Conservation (phyloP, 2,113 vertebrate genomes). For the Gobiocypris rarus region DNA sequence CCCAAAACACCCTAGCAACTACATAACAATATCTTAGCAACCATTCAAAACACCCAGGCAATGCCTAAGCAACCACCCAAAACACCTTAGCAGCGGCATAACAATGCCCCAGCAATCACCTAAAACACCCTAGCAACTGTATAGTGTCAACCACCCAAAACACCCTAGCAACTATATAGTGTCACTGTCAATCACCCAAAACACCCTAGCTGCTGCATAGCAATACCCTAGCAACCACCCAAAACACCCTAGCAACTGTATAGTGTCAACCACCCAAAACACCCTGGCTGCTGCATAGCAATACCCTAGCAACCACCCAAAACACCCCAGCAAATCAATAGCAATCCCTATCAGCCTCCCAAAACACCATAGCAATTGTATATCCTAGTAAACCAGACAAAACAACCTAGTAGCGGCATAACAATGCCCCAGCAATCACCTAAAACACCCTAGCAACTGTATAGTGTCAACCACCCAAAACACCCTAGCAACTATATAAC, state of each 20-base stretch:
- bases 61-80: not conserved
- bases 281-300: not conserved
- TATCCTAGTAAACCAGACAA: no score
- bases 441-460: no score
- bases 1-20: not conserved
- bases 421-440: no score
- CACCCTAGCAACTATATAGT: not conserved
- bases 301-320: not conserved
- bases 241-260: not conserved
- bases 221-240: not conserved
- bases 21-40: not conserved
- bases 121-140: not conserved
- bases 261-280: no score
- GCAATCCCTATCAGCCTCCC: no score
- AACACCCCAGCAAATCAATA: no score
- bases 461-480: not conserved
- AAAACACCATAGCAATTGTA: no score
- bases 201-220: not conserved
- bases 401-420: not conserved
- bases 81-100: not conserved
- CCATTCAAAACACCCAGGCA: not conserved
- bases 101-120: not conserved
- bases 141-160: not conserved
- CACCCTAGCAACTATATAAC: not conserved
- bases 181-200: not conserved